Evolutionary conservation across 1,140 invertebrate species (phyloP).

Genomic region (Zelostemma sp.): DNA sequence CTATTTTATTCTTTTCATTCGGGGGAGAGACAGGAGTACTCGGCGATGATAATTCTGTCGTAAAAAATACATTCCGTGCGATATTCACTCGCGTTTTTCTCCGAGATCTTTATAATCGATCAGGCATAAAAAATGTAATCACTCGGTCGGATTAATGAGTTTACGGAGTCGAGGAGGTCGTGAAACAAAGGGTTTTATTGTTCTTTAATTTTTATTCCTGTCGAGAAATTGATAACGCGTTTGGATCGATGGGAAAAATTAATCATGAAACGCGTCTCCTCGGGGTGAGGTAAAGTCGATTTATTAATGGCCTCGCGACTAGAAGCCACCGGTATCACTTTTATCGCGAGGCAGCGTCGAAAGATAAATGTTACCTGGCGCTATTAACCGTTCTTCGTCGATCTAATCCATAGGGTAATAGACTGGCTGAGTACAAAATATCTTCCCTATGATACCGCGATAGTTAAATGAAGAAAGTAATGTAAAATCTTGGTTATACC

Average conservation of each 20-base stretch:
- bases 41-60: constrained; percentile 12
- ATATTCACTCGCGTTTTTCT: constrained; percentile 11
- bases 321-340: constrained; percentile 6
- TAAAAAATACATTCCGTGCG: constrained; percentile 19
- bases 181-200: not conserved
- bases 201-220: not conserved
- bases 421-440: constrained; percentile 20
- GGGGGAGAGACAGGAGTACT: constrained; percentile 1
- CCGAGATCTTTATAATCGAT: constrained; percentile 35
- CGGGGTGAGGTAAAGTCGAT: constrained; percentile 19
- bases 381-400: constrained; percentile 37
- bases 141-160: constrained; percentile 14
- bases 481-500: constrained; percentile 9
- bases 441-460: not conserved
- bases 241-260: no score
- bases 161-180: constrained; percentile 10
- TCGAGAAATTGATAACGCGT: not conserved
- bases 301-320: constrained; percentile 28
- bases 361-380: constrained; percentile 33
- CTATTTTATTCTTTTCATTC: constrained; percentile 38
- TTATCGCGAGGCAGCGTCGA: constrained; percentile 15
- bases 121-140: constrained; percentile 19
- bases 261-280: not conserved
- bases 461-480: constrained; percentile 18
- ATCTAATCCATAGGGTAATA: constrained; percentile 20